A percentile compares a stretch with the other conserved stretches of the same genome.
These are phyloP conservation scores for Cyanistes caeruleus DNA, from an alignment of 2,113 vertebrate genomes.

Conservation along the genomic window DNA sequence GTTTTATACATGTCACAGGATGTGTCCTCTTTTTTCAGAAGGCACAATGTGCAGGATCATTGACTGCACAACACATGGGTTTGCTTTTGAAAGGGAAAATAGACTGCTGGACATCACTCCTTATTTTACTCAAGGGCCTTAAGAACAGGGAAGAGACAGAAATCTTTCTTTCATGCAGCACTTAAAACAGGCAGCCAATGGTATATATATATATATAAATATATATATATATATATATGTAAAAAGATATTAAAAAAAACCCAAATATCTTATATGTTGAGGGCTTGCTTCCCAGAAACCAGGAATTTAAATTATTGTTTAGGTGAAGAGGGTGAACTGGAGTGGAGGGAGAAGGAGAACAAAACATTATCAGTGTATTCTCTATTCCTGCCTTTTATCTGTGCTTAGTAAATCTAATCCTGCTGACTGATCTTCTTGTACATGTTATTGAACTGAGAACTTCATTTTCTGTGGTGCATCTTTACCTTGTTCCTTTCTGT, in stretches of 20 bases:
- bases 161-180: neutral
- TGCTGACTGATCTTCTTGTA: neutral
- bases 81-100: neutral
- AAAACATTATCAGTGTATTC: neutral
- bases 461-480: neutral
- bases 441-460: neutral
- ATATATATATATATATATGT: neutral
- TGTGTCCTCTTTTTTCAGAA: neutral
- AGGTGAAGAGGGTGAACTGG: neutral
- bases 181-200: neutral
- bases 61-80: neutral
- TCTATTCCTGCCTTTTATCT: neutral
- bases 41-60: neutral
- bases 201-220: no score
- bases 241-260: neutral
- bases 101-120: neutral
- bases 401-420: neutral
- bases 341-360: neutral
- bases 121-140: neutral
- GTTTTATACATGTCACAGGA: neutral
- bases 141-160: neutral
- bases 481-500: neutral
- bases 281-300: neutral
- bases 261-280: rapidly evolving
- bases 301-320: neutral